Evolutionary conservation across 2,797 vertebrate species (phyloP).

Genomic region (Pseudochirops cupreus): DNA sequence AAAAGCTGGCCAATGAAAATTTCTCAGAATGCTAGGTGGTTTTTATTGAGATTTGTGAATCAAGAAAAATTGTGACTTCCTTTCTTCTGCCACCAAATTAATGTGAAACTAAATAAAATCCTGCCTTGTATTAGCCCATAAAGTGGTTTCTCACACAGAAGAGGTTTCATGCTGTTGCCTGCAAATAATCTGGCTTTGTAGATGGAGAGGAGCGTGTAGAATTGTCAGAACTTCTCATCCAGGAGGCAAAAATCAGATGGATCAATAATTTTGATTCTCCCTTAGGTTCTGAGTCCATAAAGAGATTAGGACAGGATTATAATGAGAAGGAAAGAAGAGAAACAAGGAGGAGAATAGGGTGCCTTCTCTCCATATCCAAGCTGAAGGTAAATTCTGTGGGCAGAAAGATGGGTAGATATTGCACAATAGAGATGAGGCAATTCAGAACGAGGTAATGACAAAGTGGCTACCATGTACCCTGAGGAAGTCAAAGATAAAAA

Average conservation of each 20-base stretch:
- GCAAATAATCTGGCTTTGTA: conserved; percentile 2
- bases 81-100: neutral
- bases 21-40: neutral
- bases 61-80: neutral
- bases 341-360: neutral
- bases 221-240: neutral
- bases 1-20: neutral
- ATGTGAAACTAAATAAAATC: neutral
- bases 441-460: neutral
- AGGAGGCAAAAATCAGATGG: neutral
- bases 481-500: neutral
- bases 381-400: neutral
- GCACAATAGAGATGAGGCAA: neutral
- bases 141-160: conserved; percentile 11
- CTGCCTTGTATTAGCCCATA: conserved; percentile 19
- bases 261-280: conserved; percentile 3
- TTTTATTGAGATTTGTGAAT: neutral
- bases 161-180: neutral
- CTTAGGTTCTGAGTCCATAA: neutral
- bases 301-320: neutral
- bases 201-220: neutral
- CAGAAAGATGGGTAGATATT: neutral
- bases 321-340: conserved; percentile 11
- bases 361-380: neutral
- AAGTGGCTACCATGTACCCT: neutral